These are phyloP conservation scores for Danaus melanippus DNA, from an alignment of 1,140 invertebrate species.

Conservation along the genomic window DNA sequence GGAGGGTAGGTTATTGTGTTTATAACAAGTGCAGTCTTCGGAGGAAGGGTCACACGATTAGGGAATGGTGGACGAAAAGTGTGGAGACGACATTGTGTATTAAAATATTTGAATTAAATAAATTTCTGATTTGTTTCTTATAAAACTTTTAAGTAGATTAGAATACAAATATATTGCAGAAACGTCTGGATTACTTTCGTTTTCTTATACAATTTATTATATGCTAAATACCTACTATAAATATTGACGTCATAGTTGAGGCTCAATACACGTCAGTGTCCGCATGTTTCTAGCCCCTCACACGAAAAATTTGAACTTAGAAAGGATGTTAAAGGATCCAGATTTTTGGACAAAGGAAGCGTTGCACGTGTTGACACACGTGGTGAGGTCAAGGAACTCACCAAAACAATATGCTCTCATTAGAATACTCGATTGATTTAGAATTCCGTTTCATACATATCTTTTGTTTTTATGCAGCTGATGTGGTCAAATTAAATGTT, in stretches of 20 bases:
- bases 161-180: too few species aligned
- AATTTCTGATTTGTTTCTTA: neutral
- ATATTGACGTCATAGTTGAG: neutral
- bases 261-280: conserved; percentile 26
- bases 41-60: conserved; percentile 35
- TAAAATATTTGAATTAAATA: neutral
- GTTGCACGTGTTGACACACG: conserved; percentile 51
- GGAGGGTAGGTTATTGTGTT: conserved; percentile 34
- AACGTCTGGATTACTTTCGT: too few species aligned
- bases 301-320: conserved; percentile 48
- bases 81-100: conserved; percentile 17
- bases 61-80: conserved; percentile 13
- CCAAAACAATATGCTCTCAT: conserved; percentile 42
- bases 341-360: conserved; percentile 44
- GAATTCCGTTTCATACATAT: conserved; percentile 28
- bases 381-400: conserved; percentile 43
- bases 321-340: conserved; percentile 42
- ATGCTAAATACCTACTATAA: conserved; percentile 1
- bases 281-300: conserved; percentile 38
- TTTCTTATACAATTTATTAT: neutral
- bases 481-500: too few species aligned
- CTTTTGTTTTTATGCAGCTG: conserved; percentile 45
- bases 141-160: too few species aligned
- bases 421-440: conserved; percentile 31
- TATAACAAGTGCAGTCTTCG: conserved; percentile 36